Evolutionary conservation across 2,797 vertebrate genomes (phyloP), one percentile per base, ranked within the genome.

Genomic region (Fistularia tabacaria): DNA sequence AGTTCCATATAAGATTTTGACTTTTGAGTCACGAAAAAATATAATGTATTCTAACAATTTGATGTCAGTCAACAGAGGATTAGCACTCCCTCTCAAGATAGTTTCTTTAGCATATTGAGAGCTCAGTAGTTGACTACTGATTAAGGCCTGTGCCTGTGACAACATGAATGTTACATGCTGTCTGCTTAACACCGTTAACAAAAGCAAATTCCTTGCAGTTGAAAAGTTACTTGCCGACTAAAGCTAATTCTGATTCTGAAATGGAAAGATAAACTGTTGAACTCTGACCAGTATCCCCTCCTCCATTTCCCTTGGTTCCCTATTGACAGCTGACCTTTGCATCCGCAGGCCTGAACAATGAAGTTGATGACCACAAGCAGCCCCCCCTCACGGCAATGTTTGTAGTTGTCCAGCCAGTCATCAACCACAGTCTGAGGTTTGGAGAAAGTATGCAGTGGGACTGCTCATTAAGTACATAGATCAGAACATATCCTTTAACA

Each of bases 361-460:
- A 96, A 96, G 88, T 95, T 97, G 77, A 93, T 54, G 38, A 98
- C 91, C 64, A 92, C 92, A 71, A 94, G 80, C 59, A 96, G 82
- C 7, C 90, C 93, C 1, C 41, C 46, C 71, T 92, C 82, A 7
- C 50, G 86, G 74, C 90, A 89, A 59, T 57, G 77, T 69, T 92
- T 94, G 89, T 97, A 98, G 82, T 72, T 81, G 50, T 95, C 94
- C 71, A 98, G 80, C 95, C 94, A 98, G 45, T 97, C 94, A 1
- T 94, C 94, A 46, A 95, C 91, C 77, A 98, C 74, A 0, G 90
- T 77, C 95, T 97, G 55, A 0, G n/a, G 53, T 77, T 54, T 38
- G 67, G 51, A 81, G 63, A 79, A 6, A 71, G 46, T 40, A 77
- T 59, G 56, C 58, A 83, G 76, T 82, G 42, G 85, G 51, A 66